Evolutionary conservation across 1,140 invertebrate genomes (phyloP).

Genomic region (Trachymyrmex septentrionalis): DNA sequence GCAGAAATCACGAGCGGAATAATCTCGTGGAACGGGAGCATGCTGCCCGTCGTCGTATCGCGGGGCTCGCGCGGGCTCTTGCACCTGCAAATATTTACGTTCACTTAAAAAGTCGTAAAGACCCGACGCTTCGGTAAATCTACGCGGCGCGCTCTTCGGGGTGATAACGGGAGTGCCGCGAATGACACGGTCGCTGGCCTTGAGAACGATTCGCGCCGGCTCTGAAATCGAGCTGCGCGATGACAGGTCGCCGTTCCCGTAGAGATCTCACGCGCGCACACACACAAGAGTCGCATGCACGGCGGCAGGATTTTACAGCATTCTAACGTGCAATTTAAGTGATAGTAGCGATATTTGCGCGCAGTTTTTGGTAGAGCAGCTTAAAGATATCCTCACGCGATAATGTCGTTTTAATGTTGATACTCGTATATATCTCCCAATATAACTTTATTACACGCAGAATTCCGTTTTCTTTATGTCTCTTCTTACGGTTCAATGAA

Average conservation of each 20-base stretch:
- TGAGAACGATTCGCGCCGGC: conserved; percentile 12
- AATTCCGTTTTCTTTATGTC: not conserved
- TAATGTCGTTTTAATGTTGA: not conserved
- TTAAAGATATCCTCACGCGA: conserved; percentile 23
- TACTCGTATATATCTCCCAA: not conserved
- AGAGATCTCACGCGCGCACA: not conserved
- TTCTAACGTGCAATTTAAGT: conserved; percentile 9
- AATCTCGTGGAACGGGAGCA: conserved; percentile 25
- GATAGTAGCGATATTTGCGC: not conserved
- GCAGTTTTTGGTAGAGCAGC: conserved; percentile 16
- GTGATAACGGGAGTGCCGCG: conserved; percentile 43
- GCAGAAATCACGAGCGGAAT: conserved; percentile 61
- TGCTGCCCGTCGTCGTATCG: not conserved
- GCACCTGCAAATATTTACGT: conserved; percentile 75
- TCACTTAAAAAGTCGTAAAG: conserved; percentile 75
- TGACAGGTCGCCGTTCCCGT: conserved; percentile 5
- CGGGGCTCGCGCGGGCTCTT: not conserved
- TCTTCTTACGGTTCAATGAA: not conserved
- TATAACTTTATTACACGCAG: conserved; percentile 33
- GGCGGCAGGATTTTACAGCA: conserved; percentile 16
- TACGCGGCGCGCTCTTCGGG: conserved; percentile 36
- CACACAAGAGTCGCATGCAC: not conserved
- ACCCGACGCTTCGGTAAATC: conserved; percentile 66
- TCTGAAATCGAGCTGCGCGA: conserved; percentile 5
- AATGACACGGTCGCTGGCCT: conserved; percentile 39